Base-by-base conservation (phyloP, 2,797 vertebrate species). In the Todus mexicanus region DNA sequence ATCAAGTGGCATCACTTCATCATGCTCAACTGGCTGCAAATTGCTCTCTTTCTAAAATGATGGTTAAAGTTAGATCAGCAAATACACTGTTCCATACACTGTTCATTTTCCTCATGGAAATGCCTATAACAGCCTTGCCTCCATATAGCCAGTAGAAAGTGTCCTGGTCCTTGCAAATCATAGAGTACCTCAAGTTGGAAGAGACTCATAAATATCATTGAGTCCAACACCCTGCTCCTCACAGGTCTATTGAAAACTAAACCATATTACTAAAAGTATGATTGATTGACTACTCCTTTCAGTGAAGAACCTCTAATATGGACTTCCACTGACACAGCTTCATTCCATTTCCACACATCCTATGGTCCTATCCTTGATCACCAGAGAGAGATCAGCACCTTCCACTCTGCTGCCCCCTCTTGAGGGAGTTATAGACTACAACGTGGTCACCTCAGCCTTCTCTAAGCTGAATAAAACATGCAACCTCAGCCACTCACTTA, bases 381-480 rank as follows among this genome's bases (percentile, higher is more conserved):
- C 29, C n/a, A 37, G 33, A 56, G 16, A 50, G 40, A 33, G 23
- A 10, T 56, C 31, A 72, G 17, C 11, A 47, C 4, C 27, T 69
- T 8, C 9, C 4, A 6, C 31, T 63, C n/a, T 0, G 0, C 9
- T 75, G 20, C 31, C 20, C 8, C 1, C 7, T n/a, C 11, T 43
- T 59, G 12, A 68, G 11, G 33, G 71, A 72, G 37, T 3, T 27
- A 23, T 6, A 23, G 23, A 12, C 23, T 35, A 8, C 2, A 1
- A 26, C 0, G 0, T 38, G n/a, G 13, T 35, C 35, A 40, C 23
- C 18, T 84, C 56, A 43, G 29, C 33, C 27, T 65, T 75, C 23
- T 57, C 12, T 78, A 33, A 47, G 29, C 2, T 90, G 40, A 68
- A 6, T 6, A 59, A 63, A 21, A 19, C 31, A 56, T 66, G 23